Evolutionary conservation across 2,113 vertebrate genomes (phyloP), one percentile per base, ranked within the genome.

Genomic region (Macroglossus sobrinus): DNA sequence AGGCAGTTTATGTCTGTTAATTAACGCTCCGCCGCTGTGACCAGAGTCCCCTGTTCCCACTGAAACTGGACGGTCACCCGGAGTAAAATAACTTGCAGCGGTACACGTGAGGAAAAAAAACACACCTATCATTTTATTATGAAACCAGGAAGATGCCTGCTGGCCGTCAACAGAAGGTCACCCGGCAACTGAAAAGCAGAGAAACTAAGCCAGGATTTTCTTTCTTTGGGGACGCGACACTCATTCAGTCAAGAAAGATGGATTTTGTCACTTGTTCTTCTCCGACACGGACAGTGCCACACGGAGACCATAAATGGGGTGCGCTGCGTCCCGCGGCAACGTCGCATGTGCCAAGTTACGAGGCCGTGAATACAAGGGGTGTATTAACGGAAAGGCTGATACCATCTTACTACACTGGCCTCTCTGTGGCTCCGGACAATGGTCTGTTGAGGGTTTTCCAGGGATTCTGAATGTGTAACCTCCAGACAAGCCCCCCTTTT

Each of bases 301-400:
- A 93, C 26, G 43, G 86, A 93, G 96, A 72, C 82, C 95, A 30
- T 89, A 66, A 95, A 95, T 0, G 69, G 91, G 91, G 74, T 47
- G 61, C 84, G 84, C 0, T 64, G 94, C 96, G 93, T 91, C 94
- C 84, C 71, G 0, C 81, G 76, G 96, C 93, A 94, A 91, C 19
- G 16, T 50, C 63, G 0, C 19, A 0, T 1, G 96, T 68, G 97
- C 97, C 98, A 89, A 97, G 91, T 95, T 95, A 71, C 92, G 81
- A 89, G 96, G 84, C 92, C 13, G 33, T 80, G 95, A 97, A 95
- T 55, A 97, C 98, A 98, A 97, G 96, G 97, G 95, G 96, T 40
- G 96, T 1, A 96, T 94, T 96, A 97, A 98, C 2, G 97, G 96
- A 89, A 96, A 97, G 96, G 59, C 96, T 2, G 97, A 98, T 96